Evolutionary conservation across 1,140 invertebrate species (phyloP).

Genomic region (Ips typographus): DNA sequence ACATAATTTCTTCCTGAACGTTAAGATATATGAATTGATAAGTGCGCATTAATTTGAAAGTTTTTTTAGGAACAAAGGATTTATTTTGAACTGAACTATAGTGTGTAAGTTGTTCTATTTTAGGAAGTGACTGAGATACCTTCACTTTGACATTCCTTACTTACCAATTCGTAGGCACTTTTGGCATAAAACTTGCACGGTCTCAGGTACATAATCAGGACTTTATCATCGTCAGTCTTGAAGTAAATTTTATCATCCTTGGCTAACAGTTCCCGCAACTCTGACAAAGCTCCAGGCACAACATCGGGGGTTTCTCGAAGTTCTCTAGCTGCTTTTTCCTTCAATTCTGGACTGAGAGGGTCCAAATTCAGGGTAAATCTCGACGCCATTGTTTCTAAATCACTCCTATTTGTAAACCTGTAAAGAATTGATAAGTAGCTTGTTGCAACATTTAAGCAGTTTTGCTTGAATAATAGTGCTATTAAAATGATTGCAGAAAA

Average conservation of each 20-base stretch:
- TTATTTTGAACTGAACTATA: too few relatives aligned
- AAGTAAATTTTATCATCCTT: constrained; percentile 65
- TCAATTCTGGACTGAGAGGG: constrained; percentile 44
- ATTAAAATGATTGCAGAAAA: background rate
- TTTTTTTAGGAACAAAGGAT: too few relatives aligned
- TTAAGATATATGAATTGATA: too few relatives aligned
- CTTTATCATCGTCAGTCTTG: constrained; percentile 68
- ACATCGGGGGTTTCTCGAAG: constrained; percentile 68
- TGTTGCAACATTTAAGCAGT: background rate
- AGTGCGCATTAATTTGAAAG: too few relatives aligned
- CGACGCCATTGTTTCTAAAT: background rate
- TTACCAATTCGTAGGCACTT: constrained; percentile 71
- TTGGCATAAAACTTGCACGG: constrained; percentile 80
- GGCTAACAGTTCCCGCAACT: constrained; percentile 62
- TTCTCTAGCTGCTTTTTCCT: constrained; percentile 63
- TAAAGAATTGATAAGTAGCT: background rate
- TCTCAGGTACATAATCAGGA: constrained; percentile 71
- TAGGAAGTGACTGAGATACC: too few relatives aligned
- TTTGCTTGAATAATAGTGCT: background rate
- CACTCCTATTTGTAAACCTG: background rate
- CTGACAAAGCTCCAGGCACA: constrained; percentile 60
- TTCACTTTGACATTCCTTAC: constrained; percentile 34
- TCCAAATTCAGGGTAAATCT: constrained; percentile 23
- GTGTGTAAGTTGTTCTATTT: too few relatives aligned
- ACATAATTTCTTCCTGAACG: too few relatives aligned